Evolutionary conservation across 1,140 invertebrate genomes (phyloP).

Genomic region (Diorhabda sublineata): DNA sequence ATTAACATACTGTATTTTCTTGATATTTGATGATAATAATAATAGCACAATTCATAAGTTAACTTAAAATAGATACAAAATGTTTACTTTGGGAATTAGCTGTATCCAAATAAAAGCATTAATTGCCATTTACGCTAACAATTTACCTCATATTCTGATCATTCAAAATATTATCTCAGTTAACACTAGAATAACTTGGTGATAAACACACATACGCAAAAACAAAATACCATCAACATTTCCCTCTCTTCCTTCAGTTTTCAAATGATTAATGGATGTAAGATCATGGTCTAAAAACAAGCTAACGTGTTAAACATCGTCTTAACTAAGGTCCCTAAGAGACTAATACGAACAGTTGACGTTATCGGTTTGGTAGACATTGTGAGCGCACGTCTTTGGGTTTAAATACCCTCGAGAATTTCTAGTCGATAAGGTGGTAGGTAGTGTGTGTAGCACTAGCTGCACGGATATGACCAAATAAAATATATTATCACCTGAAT

Average conservation of each 20-base stretch:
- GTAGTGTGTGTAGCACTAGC: conserved; percentile 3
- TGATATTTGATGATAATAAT: no score
- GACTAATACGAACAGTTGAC: conserved; percentile 29
- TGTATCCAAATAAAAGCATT: background rate
- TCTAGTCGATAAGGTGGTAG: conserved; percentile 24
- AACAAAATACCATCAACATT: conserved; percentile 19
- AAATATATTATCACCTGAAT: conserved; percentile 39
- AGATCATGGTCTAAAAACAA: conserved; percentile 21
- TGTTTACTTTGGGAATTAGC: background rate
- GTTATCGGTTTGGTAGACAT: conserved; percentile 29
- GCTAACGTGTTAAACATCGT: conserved; percentile 21
- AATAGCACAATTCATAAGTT: no score
- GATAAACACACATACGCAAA: conserved; percentile 17
- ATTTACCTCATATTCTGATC: conserved; percentile 3
- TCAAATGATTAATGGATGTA: conserved; percentile 17
- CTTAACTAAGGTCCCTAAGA: conserved; percentile 27
- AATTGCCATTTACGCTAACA: background rate
- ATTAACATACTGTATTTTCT: no score
- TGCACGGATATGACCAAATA: conserved; percentile 35
- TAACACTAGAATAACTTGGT: conserved; percentile 20
- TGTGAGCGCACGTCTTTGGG: conserved; percentile 30
- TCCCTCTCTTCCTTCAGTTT: background rate
- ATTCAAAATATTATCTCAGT: conserved; percentile 21
- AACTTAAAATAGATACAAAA: background rate
- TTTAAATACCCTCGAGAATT: conserved; percentile 32